phyloP scores from a whole-genome alignment of 2,888 invertebrate genomes.

The Synanthedon tipuliformis region DNA sequence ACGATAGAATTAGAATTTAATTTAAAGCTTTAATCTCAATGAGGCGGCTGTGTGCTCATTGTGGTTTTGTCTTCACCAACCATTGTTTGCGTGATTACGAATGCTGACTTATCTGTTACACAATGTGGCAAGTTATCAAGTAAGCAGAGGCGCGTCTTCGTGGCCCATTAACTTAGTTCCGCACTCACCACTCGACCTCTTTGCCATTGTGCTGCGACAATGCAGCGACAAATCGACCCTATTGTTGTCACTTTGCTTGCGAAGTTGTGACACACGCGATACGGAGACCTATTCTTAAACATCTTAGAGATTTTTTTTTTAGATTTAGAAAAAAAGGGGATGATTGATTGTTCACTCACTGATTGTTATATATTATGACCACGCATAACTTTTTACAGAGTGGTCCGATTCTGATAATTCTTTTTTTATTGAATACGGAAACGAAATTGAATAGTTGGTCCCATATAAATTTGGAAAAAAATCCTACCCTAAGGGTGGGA shows the following conservation, averaged over 20 bases:
- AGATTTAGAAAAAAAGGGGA: too few species aligned
- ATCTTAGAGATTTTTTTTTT: too few species aligned
- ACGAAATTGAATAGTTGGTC: too few species aligned
- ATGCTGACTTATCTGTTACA: neutral
- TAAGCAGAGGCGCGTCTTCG: constrained; percentile 10
- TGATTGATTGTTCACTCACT: too few species aligned
- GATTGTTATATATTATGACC: too few species aligned
- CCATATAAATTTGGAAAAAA: too few species aligned
- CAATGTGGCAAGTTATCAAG: neutral
- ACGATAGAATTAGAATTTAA: too few species aligned
- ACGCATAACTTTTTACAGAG: too few species aligned
- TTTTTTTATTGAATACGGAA: too few species aligned
- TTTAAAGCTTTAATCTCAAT: too few species aligned
- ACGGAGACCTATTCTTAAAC: constrained; percentile 3
- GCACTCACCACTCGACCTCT: constrained; percentile 31
- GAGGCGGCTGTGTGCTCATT: neutral
- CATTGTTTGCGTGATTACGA: neutral
- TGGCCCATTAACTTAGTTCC: constrained; percentile 27
- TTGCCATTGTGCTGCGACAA: constrained; percentile 40
- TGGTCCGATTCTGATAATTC: too few species aligned
- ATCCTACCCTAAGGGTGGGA: too few species aligned
- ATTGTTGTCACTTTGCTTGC: constrained; percentile 40
- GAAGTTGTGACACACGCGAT: constrained; percentile 13
- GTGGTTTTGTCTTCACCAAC: neutral
- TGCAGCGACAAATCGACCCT: constrained; percentile 46